Conservation (phyloP, 2,113 vertebrate genomes). For the Crotalus tigris region DNA sequence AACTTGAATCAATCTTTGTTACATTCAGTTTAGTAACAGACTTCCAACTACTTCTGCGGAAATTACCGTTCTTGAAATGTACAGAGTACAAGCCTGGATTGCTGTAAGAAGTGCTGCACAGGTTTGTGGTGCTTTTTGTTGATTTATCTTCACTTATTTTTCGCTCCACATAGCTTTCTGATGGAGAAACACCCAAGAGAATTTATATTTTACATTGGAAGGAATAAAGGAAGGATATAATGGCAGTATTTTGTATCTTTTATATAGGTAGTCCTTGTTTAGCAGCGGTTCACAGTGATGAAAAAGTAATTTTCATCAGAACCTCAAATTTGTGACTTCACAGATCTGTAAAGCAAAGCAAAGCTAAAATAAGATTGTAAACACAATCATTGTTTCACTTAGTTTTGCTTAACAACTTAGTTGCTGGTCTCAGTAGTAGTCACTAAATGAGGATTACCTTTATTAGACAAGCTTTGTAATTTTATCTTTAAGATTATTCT, state of each 20-base stretch:
- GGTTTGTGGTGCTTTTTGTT: slow-evolving; percentile 60
- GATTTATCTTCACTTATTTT: background rate
- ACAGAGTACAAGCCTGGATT: slow-evolving; percentile 73
- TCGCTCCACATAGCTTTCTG: background rate
- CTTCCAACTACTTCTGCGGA: slow-evolving; percentile 29
- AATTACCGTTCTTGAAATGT: slow-evolving; percentile 44
- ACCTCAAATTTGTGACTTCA: no score
- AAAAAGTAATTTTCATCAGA: background rate
- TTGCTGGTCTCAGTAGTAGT: background rate
- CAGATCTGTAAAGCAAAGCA: background rate
- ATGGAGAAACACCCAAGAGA: background rate
- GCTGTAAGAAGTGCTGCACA: slow-evolving; percentile 77
- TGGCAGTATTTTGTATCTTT: background rate
- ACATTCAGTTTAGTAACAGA: slow-evolving; percentile 52
- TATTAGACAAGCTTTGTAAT: background rate
- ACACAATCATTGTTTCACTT: background rate
- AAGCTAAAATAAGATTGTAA: background rate
- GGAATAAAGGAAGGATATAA: background rate
- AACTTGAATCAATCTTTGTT: slow-evolving; percentile 7
- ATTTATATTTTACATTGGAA: background rate
- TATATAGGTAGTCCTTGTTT: background rate
- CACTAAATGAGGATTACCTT: background rate
- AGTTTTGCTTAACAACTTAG: background rate
- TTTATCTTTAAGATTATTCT: background rate
- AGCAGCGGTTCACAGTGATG: background rate